Evolutionary conservation across 2,797 vertebrate genomes (phyloP), one percentile per base, ranked within the genome.

Genomic region (Lacerta agilis): DNA sequence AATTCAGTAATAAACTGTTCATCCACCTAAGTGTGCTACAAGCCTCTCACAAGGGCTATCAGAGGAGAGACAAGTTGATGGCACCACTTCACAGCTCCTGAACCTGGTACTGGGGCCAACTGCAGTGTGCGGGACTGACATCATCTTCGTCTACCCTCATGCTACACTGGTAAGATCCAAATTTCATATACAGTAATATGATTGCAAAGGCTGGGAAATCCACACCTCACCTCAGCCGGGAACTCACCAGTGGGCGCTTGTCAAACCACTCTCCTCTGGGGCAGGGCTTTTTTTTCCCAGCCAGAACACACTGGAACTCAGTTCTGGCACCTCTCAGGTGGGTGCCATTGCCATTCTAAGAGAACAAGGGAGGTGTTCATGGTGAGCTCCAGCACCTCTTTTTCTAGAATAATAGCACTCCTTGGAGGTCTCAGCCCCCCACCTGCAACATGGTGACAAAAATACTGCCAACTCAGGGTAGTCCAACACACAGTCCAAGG

Each of bases 1-100:
- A 73, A 69, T 33, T 77, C 85, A 71, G 36, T 38, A 87, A 76
- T 75, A 82, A 86, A 58, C 77, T 27, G 66, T 18, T 76, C 29
- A 66, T 76, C 71, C 38, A 66, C 33, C 20, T 85, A 25, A 85
- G n/a, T 79, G 13, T 36, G 45, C 79, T 88, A 45, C 29, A 85
- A 79, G 38, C 20, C 29, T 73, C 43, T 85, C 36, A 75, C 15
- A 64, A 29, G 43, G 43, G 8, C 69, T 88, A 43, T 80, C 77
- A n/a, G 25, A 36, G 33, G 41, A 88, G 58, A 11, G 23, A 17
- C 36, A 79, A 45, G 49, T 58, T 25, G 29, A 66, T 72, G 76
- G 83, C 55, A 73, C 9, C 55, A 33, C 41, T 61, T 88, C 49
- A 72, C 20, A n/a, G 9, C 45, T 27, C 20, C 72, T 67, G 80